Evolutionary conservation across 2,888 invertebrate genomes (phyloP), one percentile per base, ranked within the genome.

Genomic region (Drosophila sordidapex): DNA sequence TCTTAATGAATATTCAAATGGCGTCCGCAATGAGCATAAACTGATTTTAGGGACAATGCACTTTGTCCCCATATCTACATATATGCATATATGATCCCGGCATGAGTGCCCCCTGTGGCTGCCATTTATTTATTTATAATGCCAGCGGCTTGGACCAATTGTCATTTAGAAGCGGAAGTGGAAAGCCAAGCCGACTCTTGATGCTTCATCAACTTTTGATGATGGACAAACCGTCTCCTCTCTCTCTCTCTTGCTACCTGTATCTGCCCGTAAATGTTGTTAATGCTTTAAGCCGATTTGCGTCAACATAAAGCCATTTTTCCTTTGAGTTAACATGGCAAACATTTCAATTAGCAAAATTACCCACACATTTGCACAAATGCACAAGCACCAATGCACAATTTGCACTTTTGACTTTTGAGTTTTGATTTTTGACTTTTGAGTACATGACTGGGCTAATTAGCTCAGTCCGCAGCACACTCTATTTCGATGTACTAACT

Each of bases 241-340:
- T 46, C 21, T 21, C 21, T 13, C 15, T 4, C 11, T 18, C 27
- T 18, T 25, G 8, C 33, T 21, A 21, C 15, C 53, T 35, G 1
- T 25, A 1, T 36, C n/a, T 54, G 18, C 25, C 49, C 51, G 52
- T 58, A 54, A 54, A 68, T 57, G 54, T 27, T 49, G 36, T 57
- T 78, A 83, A 83, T 78, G 70, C 77, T 60, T 70, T 87, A 79
- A 87, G 84, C 87, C 90, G 90, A 90, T 87, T 87, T 81, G 63
- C 53, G 69, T n/a, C 53, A 62, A 64, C 54, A 72, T 76, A 68
- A 75, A 70, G 63, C 71, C 74, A 64, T 74, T 83, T 81, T 65
- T 75, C 65, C 51, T 56, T 51, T 75, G 54, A 72, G 65, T 69
- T 69, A 79, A 71, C 70, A 66, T 65, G 66, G 35, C 62, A 65